A percentile compares a stretch with the other conserved stretches of the same genome.
phyloP scores from a whole-genome alignment of 2,888 invertebrate genomes.

The Lasioglossum figueresi region DNA sequence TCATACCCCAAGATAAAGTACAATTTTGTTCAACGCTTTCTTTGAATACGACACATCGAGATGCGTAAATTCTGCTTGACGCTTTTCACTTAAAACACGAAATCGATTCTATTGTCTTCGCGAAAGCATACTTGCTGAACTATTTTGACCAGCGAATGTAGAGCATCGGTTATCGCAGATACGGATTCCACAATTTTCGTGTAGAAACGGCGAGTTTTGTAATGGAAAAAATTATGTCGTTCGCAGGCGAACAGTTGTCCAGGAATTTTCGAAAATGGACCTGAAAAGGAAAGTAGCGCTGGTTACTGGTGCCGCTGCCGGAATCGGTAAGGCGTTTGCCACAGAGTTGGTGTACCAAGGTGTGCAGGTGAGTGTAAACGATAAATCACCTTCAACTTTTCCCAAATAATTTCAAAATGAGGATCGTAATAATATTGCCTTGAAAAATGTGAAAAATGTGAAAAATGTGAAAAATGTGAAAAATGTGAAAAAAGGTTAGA shows the following conservation, averaged over 20 bases:
- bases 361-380: constrained; percentile 86
- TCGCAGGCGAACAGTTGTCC: constrained; percentile 45
- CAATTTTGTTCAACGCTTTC: no score
- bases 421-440: not conserved
- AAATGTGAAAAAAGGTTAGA: not conserved
- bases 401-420: not conserved
- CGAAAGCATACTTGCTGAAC: not conserved
- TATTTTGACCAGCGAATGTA: no score
- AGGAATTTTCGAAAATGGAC: constrained; percentile 85
- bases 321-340: constrained; percentile 90
- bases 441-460: not conserved
- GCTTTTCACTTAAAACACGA: not conserved
- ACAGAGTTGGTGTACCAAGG: constrained; percentile 90
- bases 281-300: constrained; percentile 90
- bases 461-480: no score
- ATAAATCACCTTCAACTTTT: not conserved
- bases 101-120: no score
- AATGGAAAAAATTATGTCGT: not conserved
- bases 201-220: not conserved
- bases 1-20: no score
- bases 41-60: no score
- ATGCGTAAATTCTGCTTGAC: not conserved
- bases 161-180: no score
- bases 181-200: not conserved
- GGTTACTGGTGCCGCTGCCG: constrained; percentile 90